phyloP scores from a whole-genome alignment of 2,888 invertebrate genomes.

The Andrena praecox region DNA sequence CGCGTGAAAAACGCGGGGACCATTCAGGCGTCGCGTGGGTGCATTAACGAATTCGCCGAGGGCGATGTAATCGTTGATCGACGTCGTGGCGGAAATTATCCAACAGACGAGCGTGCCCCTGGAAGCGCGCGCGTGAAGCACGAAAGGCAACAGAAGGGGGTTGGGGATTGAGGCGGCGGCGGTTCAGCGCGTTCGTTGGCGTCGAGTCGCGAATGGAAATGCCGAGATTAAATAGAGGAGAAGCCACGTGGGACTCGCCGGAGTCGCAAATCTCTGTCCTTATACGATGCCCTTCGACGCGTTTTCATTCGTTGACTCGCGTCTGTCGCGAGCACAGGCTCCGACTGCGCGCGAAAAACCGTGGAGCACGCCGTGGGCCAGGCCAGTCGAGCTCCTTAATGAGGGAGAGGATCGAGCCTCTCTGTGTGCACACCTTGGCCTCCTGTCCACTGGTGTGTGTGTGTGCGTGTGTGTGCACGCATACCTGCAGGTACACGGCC shows the following conservation, averaged over 20 bases:
- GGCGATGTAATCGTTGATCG: constrained; percentile 25
- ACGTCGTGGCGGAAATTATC: background rate
- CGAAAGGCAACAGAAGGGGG: background rate
- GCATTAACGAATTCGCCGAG: constrained; percentile 24
- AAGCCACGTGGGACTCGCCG: constrained; percentile 36
- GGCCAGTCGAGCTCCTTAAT: constrained; percentile 67
- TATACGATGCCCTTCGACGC: constrained; percentile 16
- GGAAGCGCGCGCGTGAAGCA: no score
- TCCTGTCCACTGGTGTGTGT: background rate
- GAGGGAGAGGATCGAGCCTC: constrained; percentile 62
- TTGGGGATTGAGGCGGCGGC: background rate
- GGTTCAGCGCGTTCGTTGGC: background rate
- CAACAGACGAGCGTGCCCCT: background rate
- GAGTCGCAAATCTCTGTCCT: constrained; percentile 1
- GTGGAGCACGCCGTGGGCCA: constrained; percentile 43
- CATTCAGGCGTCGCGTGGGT: background rate
- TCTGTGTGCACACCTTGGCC: constrained; percentile 29
- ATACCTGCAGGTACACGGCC: constrained; percentile 56
- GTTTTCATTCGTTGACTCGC: constrained; percentile 4
- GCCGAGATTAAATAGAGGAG: constrained; percentile 26
- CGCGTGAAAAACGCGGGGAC: constrained; percentile 26
- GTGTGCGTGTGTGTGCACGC: constrained; percentile 36
- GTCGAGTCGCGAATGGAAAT: constrained; percentile 28
- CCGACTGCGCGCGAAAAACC: constrained; percentile 49
- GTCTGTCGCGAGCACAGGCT: background rate